Conservation (phyloP, 2,888 invertebrate genomes). For the Catocala sponsa region DNA sequence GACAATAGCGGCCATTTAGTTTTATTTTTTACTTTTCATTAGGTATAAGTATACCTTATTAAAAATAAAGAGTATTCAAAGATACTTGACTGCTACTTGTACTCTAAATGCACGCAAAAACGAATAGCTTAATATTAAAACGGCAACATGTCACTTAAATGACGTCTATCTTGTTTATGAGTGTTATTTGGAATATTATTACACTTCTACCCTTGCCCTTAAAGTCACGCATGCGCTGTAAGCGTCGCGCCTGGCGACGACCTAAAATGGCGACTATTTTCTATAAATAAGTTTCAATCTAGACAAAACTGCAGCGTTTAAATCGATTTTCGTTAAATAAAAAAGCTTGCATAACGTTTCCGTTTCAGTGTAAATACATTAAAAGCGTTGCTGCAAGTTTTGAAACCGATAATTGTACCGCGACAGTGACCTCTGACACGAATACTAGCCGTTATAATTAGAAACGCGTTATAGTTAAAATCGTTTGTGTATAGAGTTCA, state of each 20-base stretch:
- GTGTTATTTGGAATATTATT: slow-evolving; percentile 39
- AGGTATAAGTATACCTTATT: no score
- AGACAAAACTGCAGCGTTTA: slow-evolving; percentile 28
- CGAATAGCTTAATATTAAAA: no score
- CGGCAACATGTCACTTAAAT: background rate
- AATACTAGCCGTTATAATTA: slow-evolving; percentile 28
- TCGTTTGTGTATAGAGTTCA: slow-evolving; percentile 51
- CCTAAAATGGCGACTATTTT: slow-evolving; percentile 71
- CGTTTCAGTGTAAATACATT: slow-evolving; percentile 5
- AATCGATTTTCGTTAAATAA: slow-evolving; percentile 20
- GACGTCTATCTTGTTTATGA: slow-evolving; percentile 15
- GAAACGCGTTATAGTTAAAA: slow-evolving; percentile 29
- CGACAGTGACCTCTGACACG: slow-evolving; percentile 52
- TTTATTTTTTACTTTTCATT: no score
- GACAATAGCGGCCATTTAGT: no score
- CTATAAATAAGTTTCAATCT: slow-evolving; percentile 42
- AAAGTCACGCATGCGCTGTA: slow-evolving; percentile 73
- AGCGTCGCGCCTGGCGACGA: slow-evolving; percentile 26
- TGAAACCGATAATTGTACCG: slow-evolving; percentile 13
- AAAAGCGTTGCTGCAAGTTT: slow-evolving; percentile 16
- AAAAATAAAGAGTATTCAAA: no score
- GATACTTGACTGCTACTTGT: no score
- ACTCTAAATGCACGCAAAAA: no score
- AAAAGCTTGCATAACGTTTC: slow-evolving; percentile 14
- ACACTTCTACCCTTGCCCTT: slow-evolving; percentile 75